phyloP scores from a whole-genome alignment of 23 tunicate genomes.

The Halocynthia roretzi region DNA sequence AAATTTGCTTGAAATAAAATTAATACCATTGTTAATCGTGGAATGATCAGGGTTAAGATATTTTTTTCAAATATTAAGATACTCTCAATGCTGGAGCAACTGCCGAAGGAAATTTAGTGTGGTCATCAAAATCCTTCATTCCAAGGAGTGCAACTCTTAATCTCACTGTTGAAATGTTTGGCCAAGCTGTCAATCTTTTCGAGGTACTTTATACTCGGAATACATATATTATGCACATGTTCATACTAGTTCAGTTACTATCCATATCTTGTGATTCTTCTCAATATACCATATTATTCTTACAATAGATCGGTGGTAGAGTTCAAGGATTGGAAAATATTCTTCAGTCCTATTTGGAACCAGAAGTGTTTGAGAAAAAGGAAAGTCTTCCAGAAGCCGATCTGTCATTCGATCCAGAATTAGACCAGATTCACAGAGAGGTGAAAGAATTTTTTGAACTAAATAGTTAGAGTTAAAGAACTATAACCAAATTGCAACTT shows the following conservation, averaged over 20 bases:
- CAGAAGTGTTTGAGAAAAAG: conserved; percentile 45
- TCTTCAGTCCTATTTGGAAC: conserved; percentile 42
- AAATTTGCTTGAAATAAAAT: neutral
- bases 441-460: too few relatives aligned
- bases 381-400: neutral
- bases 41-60: neutral
- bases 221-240: neutral
- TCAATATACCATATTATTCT: neutral
- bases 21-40: neutral
- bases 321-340: conserved; percentile 75
- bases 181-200: conserved; percentile 84
- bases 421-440: too few relatives aligned
- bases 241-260: too few relatives aligned
- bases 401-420: too few relatives aligned
- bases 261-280: neutral
- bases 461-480: too few relatives aligned
- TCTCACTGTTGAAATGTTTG: conserved; percentile 71
- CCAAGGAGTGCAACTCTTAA: conserved; percentile 69
- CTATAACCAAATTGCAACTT: too few relatives aligned
- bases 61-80: conserved; percentile 24
- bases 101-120: conserved; percentile 75
- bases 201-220: conserved; percentile 38
- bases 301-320: conserved; percentile 75
- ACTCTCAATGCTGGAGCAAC: conserved; percentile 68
- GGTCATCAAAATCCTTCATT: conserved; percentile 90